phyloP scores from a whole-genome alignment of 2,888 invertebrate species.

The Odontothrips loti region DNA sequence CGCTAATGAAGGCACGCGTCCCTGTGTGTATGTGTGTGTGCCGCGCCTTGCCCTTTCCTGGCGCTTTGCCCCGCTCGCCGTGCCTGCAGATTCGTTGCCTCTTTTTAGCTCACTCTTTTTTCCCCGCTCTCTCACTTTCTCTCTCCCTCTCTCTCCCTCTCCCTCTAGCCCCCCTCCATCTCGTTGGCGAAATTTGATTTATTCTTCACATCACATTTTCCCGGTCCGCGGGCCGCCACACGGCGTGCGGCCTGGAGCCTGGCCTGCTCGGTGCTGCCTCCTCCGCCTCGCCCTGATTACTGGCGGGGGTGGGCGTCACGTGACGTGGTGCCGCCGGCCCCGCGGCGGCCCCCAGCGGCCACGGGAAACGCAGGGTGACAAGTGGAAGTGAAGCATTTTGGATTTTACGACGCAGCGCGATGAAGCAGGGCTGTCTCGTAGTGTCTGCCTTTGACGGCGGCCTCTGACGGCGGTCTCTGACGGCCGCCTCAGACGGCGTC shows the following conservation, averaged over 20 bases:
- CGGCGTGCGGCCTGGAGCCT: too few species aligned
- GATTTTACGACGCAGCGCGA: too few species aligned
- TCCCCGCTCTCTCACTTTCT: neutral
- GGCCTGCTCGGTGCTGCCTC: too few species aligned
- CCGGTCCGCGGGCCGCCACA: neutral
- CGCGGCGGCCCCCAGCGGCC: neutral
- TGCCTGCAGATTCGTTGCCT: neutral
- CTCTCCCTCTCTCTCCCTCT: neutral
- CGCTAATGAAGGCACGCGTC: constrained; percentile 19
- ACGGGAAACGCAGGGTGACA: too few species aligned
- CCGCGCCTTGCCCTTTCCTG: neutral
- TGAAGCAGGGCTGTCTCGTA: too few species aligned
- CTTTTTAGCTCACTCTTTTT: neutral
- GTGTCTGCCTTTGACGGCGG: too few species aligned
- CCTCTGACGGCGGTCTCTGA: too few species aligned
- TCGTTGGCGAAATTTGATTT: constrained; percentile 28
- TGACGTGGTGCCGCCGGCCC: too few species aligned
- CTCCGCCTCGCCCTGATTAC: constrained; percentile 4
- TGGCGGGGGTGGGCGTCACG: neutral
- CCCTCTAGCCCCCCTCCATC: neutral
- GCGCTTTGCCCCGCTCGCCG: neutral
- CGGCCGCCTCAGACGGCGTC: too few species aligned
- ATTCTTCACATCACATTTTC: constrained; percentile 13
- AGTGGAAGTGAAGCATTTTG: too few species aligned
- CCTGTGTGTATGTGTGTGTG: neutral